Evolutionary conservation across 2,888 invertebrate species (phyloP).

Genomic region (Encarsia formosa): DNA sequence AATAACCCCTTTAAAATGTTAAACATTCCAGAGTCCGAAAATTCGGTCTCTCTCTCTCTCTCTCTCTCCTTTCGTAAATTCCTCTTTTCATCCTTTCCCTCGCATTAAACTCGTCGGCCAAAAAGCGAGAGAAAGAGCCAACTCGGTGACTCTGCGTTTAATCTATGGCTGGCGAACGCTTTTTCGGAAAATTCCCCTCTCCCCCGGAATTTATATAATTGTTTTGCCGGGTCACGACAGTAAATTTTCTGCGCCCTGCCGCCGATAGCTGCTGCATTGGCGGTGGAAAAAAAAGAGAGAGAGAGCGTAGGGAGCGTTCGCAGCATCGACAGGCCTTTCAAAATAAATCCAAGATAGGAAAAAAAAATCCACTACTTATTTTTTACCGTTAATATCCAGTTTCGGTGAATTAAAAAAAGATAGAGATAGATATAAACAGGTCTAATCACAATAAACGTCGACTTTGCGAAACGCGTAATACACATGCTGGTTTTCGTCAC

Average conservation of each 20-base stretch:
- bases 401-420: neutral
- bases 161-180: slow-evolving; percentile 44
- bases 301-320: neutral
- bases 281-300: neutral
- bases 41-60: too few species aligned
- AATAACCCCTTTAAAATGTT: too few species aligned
- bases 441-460: slow-evolving; percentile 28
- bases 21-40: too few species aligned
- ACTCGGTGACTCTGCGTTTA: slow-evolving; percentile 37
- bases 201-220: slow-evolving; percentile 49
- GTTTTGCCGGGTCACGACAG: slow-evolving; percentile 47
- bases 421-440: neutral
- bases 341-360: too few species aligned
- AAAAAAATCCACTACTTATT: neutral
- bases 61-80: too few species aligned
- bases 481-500: slow-evolving; percentile 27
- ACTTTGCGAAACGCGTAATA: slow-evolving; percentile 26
- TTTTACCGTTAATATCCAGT: slow-evolving; percentile 3
- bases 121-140: slow-evolving; percentile 18
- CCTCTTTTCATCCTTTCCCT: too few species aligned
- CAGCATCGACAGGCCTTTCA: too few species aligned
- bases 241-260: slow-evolving; percentile 41
- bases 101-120: too few species aligned
- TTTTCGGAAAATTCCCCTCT: slow-evolving; percentile 46
- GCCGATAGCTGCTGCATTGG: neutral